Conservation (phyloP, 2,113 vertebrate genomes). For the Benitochromis conjunctus region DNA sequence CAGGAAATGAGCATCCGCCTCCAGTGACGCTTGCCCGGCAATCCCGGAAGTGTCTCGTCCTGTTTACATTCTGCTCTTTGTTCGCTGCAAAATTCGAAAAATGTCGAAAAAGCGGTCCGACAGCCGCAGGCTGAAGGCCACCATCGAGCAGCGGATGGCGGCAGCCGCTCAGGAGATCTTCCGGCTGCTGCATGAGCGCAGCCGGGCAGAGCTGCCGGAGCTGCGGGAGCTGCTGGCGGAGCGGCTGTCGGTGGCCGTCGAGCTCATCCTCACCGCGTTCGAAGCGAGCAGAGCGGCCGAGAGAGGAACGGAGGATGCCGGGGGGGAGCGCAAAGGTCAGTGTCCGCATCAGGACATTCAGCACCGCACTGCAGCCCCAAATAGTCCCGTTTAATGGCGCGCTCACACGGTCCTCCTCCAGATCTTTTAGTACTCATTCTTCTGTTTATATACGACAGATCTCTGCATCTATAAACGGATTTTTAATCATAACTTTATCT, state of each 20-base stretch:
- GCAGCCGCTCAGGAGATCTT: conserved; percentile 20
- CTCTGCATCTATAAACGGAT: background rate
- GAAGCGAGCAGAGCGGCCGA: background rate
- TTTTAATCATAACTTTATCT: background rate
- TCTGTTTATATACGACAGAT: background rate
- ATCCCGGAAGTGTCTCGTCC: conserved; percentile 27
- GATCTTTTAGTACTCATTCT: background rate
- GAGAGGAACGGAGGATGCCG: background rate
- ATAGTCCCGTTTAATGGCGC: background rate
- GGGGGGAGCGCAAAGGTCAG: background rate
- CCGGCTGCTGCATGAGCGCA: conserved; percentile 19
- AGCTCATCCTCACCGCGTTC: conserved; percentile 12
- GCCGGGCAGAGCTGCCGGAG: background rate
- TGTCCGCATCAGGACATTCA: background rate
- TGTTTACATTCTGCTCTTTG: conserved; percentile 51
- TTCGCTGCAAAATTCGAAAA: background rate
- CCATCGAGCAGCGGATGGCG: conserved; percentile 10
- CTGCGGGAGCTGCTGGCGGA: conserved; percentile 11
- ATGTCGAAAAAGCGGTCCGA: conserved; percentile 26
- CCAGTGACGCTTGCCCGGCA: background rate
- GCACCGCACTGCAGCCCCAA: background rate
- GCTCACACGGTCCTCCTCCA: background rate
- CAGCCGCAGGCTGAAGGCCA: background rate
- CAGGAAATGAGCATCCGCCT: background rate
- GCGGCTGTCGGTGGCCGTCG: conserved; percentile 30